phyloP scores from a whole-genome alignment of 2,113 vertebrate genomes.

The Craseonycteris thonglongyai region DNA sequence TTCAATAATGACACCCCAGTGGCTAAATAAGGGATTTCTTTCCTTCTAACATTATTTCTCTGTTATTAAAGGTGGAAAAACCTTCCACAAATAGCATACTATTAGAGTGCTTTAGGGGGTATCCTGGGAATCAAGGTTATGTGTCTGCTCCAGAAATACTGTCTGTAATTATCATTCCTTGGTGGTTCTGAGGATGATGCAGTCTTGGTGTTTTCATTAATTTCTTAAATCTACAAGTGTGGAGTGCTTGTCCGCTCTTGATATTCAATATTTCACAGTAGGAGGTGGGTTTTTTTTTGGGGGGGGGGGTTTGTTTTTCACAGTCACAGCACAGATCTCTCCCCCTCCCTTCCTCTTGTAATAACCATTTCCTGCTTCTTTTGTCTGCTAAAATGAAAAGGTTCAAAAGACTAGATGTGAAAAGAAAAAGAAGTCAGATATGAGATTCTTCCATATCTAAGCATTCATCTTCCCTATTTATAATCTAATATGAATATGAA shows the following conservation, averaged over 20 bases:
- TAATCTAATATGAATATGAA: constrained; percentile 14
- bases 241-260: constrained; percentile 36
- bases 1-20: constrained; percentile 60
- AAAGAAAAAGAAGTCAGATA: constrained; percentile 41
- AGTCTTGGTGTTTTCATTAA: constrained; percentile 67
- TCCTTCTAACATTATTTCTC: constrained; percentile 71
- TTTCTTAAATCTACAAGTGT: constrained; percentile 64
- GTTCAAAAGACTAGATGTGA: constrained; percentile 39
- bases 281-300: not conserved
- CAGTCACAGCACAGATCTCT: constrained; percentile 5
- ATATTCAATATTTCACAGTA: constrained; percentile 39
- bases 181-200: constrained; percentile 58
- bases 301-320: not conserved
- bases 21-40: constrained; percentile 71
- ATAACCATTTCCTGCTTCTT: constrained; percentile 50
- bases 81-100: constrained; percentile 72
- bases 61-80: constrained; percentile 75
- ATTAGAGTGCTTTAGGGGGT: constrained; percentile 70
- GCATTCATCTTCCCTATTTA: not conserved
- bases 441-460: constrained; percentile 26
- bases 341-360: constrained; percentile 17
- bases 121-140: constrained; percentile 72
- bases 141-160: constrained; percentile 71
- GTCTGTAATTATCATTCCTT: constrained; percentile 74
- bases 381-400: constrained; percentile 51